Evolutionary conservation across 2,888 invertebrate species (phyloP), one percentile per base, ranked within the genome.

Genomic region (Perizoma flavofasciatum): DNA sequence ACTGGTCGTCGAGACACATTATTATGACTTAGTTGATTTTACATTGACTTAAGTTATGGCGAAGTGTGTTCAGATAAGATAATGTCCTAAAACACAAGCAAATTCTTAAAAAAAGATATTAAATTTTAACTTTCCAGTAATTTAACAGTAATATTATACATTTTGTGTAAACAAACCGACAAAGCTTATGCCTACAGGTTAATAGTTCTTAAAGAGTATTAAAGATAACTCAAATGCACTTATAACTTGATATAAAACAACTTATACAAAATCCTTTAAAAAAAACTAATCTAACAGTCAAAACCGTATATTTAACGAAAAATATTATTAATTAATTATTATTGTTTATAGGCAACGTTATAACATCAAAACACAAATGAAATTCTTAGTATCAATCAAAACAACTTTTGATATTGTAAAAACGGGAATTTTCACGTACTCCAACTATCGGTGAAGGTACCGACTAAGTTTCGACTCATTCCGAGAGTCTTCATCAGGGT

Each of bases 1-100:
- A 65, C 62, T 60, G 52, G 39, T 53, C 55, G 37, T 49, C 56
- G 55, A 49, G 45, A 58, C 46, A 52, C 46, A 44, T 52, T 55
- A 40, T 34, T 10, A 45, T 43, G 41, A 50, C 50, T 41, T 34
- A 41, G 4, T 35, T 8, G 5, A 44, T 9, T 44, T 32, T 22
- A 49, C 35, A 5, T 41, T 32, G 41, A 57, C 51, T 57, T 43
- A 39, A 37, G 43, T 48, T 11, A 58, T 52, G 52, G 52, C 41
- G 9, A 8, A 7, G 9, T 9, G 39, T 39, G 6, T 39, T 39
- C 39, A 39, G 22, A 22, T 22, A 22, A 2, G 22, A 22, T 2
- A 22, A 22, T 22, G 22, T 3, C 22, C 22, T 22, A 22, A 22
- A 2, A 22, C 22, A 22, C 22, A 2, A 22, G 22, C 22, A 22